Conservation (phyloP, 2,113 vertebrate genomes). For the Dendropsophus ebraccatus region DNA sequence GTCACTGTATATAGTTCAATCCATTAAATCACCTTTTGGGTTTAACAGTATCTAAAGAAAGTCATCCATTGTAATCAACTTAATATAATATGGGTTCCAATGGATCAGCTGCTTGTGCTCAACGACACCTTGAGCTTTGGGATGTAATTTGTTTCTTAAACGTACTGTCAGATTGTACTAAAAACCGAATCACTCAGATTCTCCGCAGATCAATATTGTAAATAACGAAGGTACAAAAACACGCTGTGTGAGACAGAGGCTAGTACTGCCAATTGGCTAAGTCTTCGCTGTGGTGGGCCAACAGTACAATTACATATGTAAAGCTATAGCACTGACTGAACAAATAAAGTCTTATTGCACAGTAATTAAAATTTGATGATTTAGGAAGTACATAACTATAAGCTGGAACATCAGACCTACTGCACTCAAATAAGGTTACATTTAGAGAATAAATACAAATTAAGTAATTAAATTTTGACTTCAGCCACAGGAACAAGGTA, state of each 20-base stretch:
- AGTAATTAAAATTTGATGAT: not conserved
- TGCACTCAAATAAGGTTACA: not conserved
- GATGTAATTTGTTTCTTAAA: constrained; percentile 36
- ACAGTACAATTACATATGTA: constrained; percentile 4
- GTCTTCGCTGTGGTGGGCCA: not conserved
- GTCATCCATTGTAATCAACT: constrained; percentile 29
- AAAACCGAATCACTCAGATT: constrained; percentile 8
- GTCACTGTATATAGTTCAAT: constrained; percentile 2
- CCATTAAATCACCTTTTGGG: constrained; percentile 14
- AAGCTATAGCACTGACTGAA: constrained; percentile 1
- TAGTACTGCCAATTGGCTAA: constrained; percentile 8
- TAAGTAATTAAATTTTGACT: not conserved
- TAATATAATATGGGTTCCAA: constrained; percentile 5
- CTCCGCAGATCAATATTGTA: constrained; percentile 27
- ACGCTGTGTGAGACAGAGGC: not conserved
- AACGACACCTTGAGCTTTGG: constrained; percentile 9
- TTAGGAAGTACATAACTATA: not conserved
- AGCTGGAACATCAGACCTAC: not conserved
- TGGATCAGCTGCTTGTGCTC: not conserved
- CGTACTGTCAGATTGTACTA: constrained; percentile 29
- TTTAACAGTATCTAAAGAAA: not conserved
- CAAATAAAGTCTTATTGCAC: not conserved
- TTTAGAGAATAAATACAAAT: not conserved
- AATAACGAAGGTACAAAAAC: constrained; percentile 37
- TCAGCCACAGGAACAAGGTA: not conserved